A percentile compares a stretch with the other conserved stretches of the same genome.
These are phyloP conservation scores for Drosophila elegans DNA, from an alignment of 1,140 invertebrate species.

Conservation along the genomic window DNA sequence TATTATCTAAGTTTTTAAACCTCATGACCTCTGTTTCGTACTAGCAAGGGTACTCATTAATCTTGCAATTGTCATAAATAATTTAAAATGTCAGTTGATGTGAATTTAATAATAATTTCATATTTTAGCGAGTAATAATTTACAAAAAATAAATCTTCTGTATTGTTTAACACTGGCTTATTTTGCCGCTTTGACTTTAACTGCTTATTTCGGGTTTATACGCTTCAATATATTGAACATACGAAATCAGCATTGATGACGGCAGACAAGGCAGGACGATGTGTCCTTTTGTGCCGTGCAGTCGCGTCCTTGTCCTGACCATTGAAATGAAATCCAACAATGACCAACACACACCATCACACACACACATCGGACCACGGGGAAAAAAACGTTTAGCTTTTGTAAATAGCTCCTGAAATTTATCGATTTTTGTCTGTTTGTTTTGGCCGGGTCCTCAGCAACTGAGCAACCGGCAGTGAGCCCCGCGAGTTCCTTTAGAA, in stretches of 20 bases:
- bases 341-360: constrained; percentile 5
- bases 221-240: constrained; percentile 36
- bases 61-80: no score
- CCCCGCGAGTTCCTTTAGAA: constrained; percentile 5
- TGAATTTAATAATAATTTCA: no score
- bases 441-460: constrained; percentile 60
- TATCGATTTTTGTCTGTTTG: constrained; percentile 81
- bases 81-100: no score
- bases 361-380: constrained; percentile 8
- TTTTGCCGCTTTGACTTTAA: neutral
- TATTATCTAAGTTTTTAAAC: neutral
- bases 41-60: no score
- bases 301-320: constrained; percentile 30
- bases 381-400: constrained; percentile 47
- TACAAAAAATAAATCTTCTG: no score
- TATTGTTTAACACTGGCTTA: no score
- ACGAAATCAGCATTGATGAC: constrained; percentile 40
- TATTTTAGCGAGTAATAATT: no score
- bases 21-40: no score
- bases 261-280: constrained; percentile 26
- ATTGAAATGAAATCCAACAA: constrained; percentile 32
- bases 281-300: constrained; percentile 11
- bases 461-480: constrained; percentile 20
- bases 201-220: constrained; percentile 28
- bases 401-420: constrained; percentile 67